A percentile compares a stretch with the other conserved stretches of the same genome.
phyloP scores from a whole-genome alignment of 2,113 vertebrate species.

The Conger conger region DNA sequence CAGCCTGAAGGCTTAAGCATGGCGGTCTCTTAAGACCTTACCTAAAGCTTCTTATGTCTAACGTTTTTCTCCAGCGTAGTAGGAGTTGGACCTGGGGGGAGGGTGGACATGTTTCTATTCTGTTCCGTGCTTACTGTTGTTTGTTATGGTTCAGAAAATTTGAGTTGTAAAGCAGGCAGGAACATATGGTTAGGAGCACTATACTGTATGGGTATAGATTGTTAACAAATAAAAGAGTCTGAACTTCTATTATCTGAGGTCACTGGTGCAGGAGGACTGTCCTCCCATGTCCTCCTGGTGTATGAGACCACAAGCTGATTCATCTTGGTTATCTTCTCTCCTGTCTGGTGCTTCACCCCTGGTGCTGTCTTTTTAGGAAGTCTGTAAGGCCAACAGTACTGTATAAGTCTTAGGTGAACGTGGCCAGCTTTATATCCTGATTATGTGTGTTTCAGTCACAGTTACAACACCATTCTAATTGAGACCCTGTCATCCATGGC shows the following conservation, averaged over 20 bases:
- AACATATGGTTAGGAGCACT: neutral
- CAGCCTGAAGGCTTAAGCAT: conserved; percentile 17
- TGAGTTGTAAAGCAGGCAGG: neutral
- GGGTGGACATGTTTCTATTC: neutral
- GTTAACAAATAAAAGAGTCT: neutral
- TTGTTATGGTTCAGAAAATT: neutral
- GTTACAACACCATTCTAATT: neutral
- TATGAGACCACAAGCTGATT: neutral
- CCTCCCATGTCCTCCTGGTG: neutral
- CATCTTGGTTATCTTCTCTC: neutral
- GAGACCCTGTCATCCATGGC: neutral
- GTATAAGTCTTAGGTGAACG: neutral
- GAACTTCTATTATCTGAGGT: neutral
- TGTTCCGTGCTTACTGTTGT: neutral
- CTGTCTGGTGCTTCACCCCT: neutral
- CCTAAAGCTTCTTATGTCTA: conserved; percentile 25
- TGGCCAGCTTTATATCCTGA: neutral
- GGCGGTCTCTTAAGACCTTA: conserved; percentile 17
- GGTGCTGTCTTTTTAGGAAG: neutral
- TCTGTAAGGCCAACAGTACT: neutral
- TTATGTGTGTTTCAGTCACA: neutral
- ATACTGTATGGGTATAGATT: neutral
- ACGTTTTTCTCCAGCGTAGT: neutral
- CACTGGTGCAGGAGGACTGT: neutral
- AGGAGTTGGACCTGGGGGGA: neutral